phyloP scores from a whole-genome alignment of 1,140 invertebrate species.

The Stenopsyche tienmushanensis region DNA sequence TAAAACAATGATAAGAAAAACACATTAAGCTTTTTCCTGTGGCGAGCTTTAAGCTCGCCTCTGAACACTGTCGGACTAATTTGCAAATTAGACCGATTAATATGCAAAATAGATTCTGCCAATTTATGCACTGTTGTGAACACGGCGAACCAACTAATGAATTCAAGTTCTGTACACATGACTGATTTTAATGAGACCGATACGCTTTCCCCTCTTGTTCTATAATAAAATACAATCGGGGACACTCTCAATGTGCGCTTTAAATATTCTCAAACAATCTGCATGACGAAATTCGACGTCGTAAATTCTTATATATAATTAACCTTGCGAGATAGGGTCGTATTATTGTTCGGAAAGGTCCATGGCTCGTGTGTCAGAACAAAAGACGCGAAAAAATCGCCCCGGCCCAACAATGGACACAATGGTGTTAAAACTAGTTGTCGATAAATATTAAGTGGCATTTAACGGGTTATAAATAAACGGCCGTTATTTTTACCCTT shows the following conservation, averaged over 20 bases:
- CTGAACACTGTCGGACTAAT: conserved; percentile 4
- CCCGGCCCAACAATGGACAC: not conserved
- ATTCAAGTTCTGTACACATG: not conserved
- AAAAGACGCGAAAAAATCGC: too few species aligned
- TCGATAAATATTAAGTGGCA: not conserved
- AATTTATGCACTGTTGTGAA: not conserved
- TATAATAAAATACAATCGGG: too few species aligned
- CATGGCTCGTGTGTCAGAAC: too few species aligned
- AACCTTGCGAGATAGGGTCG: not conserved
- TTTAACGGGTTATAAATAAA: not conserved
- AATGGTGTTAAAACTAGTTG: not conserved
- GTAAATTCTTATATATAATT: not conserved
- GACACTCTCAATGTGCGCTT: too few species aligned
- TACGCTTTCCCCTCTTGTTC: not conserved
- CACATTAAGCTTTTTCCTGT: not conserved
- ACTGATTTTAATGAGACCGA: not conserved
- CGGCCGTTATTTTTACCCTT: too few species aligned
- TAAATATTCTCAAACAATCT: not conserved
- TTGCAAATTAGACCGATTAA: conserved; percentile 10
- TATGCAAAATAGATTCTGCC: conserved; percentile 13
- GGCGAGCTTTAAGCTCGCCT: not conserved
- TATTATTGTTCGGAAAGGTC: too few species aligned
- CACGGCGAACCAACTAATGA: not conserved
- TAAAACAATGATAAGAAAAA: not conserved
- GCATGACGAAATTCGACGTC: not conserved